Evolutionary conservation across 2,113 vertebrate genomes (phyloP).

Genomic region (Lynx canadensis): DNA sequence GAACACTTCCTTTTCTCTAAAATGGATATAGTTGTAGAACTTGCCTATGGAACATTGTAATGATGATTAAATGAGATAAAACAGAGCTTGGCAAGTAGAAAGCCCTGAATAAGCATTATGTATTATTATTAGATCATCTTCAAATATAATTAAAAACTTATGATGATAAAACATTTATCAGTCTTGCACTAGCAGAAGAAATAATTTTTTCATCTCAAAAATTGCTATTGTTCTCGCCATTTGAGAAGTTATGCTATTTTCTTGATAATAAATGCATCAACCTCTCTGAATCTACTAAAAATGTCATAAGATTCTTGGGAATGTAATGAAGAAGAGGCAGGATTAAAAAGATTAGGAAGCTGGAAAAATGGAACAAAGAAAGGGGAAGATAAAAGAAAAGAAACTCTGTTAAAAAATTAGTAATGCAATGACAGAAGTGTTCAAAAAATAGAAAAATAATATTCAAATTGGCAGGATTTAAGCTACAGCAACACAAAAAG

Average conservation of each 20-base stretch:
- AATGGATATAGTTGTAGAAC: neutral
- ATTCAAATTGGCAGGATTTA: neutral
- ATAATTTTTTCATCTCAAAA: neutral
- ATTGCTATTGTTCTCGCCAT: neutral
- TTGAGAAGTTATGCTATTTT: neutral
- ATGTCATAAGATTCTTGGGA: neutral
- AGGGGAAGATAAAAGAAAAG: neutral
- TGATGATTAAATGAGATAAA: constrained; percentile 18
- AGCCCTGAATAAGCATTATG: neutral
- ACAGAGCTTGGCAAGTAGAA: neutral
- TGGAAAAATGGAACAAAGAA: constrained; percentile 4
- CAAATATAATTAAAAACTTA: constrained; percentile 24
- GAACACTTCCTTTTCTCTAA: neutral
- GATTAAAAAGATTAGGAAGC: neutral
- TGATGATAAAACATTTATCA: neutral
- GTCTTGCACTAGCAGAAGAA: neutral
- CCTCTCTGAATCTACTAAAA: neutral
- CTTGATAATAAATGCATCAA: neutral
- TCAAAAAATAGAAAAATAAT: neutral
- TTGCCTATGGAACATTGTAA: neutral
- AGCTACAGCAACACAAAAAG: neutral
- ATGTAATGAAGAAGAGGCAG: neutral
- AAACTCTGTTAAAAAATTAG: neutral
- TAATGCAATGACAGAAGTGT: neutral
- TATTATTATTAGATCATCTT: neutral